Percentiles rank a stretch among this genome's conserved stretches.
phyloP scores from a whole-genome alignment of 2,888 invertebrate genomes.

The Petrolisthes manimaculis region DNA sequence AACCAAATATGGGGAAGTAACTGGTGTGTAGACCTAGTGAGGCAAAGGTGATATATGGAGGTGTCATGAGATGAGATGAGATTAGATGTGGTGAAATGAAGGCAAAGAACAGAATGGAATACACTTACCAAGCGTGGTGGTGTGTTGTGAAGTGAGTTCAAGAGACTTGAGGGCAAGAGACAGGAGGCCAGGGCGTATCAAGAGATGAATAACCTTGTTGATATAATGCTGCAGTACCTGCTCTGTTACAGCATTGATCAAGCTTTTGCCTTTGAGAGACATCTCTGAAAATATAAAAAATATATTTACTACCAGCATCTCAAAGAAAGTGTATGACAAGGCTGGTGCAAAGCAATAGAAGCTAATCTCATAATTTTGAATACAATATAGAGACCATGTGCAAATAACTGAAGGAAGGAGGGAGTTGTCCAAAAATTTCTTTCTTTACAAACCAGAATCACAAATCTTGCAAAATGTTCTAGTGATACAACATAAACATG shows the following conservation, averaged over 20 bases:
- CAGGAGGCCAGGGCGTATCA: conserved; percentile 56
- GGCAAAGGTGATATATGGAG: not conserved
- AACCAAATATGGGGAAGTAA: not conserved
- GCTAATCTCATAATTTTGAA: no score
- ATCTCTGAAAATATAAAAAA: no score
- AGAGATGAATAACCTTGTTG: conserved; percentile 58
- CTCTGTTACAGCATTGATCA: conserved; percentile 42
- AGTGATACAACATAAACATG: no score
- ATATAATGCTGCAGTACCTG: conserved; percentile 63
- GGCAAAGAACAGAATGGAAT: not conserved
- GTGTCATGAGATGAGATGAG: not conserved
- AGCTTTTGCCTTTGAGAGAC: not conserved
- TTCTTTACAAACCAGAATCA: no score
- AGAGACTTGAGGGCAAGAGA: conserved; percentile 36
- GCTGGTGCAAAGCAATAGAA: no score
- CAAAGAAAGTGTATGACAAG: no score
- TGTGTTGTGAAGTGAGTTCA: conserved; percentile 28
- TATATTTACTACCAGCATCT: no score
- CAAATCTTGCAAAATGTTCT: no score
- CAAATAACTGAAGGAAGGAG: no score
- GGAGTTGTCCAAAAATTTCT: no score
- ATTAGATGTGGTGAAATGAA: not conserved
- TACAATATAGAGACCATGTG: no score
- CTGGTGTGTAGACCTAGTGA: not conserved
- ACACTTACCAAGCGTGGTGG: conserved; percentile 35